A percentile compares a stretch with the other conserved stretches of the same genome.
These are phyloP conservation scores for Lytechinus variegatus DNA, from an alignment of 35 echinoderm and acorn worm species.

Conservation along the genomic window DNA sequence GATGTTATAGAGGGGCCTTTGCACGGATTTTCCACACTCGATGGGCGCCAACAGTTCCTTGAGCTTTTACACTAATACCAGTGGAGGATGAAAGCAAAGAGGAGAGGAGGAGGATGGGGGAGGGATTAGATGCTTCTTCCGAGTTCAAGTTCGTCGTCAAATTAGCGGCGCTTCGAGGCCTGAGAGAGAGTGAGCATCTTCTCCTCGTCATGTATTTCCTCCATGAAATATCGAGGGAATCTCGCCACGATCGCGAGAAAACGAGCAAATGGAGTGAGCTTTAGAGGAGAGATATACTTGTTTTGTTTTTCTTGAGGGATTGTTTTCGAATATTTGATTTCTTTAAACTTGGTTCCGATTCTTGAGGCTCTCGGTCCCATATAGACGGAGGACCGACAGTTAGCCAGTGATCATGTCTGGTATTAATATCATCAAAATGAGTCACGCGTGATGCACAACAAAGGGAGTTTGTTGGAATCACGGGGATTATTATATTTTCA, in stretches of 20 bases:
- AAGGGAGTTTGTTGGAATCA: neutral
- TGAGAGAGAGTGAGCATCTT: neutral
- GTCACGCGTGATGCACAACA: neutral
- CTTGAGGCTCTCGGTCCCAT: neutral
- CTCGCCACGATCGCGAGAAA: neutral
- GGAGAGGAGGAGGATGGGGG: neutral
- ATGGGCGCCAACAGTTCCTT: neutral
- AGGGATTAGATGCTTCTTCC: neutral
- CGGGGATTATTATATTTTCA: neutral
- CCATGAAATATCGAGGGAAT: neutral
- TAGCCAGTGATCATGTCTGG: neutral
- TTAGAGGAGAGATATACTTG: neutral
- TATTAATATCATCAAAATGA: neutral
- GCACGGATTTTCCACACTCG: neutral
- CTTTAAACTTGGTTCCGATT: conserved; percentile 18
- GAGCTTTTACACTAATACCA: neutral
- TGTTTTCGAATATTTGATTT: neutral
- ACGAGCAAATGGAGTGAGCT: neutral
- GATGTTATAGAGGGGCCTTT: neutral
- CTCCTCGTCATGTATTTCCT: neutral
- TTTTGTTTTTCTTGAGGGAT: neutral
- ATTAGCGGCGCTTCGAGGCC: neutral
- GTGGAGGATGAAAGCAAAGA: neutral
- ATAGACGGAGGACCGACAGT: neutral
- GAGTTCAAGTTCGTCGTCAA: conserved; percentile 10